A percentile compares a stretch with the other conserved stretches of the same genome.
Conservation (phyloP, 2,888 invertebrate genomes). For the Mythimna impura region DNA sequence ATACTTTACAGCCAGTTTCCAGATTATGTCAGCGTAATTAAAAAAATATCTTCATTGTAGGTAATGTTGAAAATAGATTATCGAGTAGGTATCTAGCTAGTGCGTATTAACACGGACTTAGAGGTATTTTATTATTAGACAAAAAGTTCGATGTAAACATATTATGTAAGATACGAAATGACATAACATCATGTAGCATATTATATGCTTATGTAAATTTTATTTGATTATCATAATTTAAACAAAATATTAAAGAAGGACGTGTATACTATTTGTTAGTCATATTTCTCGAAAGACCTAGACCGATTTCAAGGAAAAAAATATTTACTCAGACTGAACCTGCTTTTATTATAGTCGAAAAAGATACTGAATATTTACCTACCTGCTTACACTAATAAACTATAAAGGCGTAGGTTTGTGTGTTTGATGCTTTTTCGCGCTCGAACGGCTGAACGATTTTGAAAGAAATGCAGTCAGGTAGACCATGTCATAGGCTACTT, state of each 20-base stretch:
- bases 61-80: background rate
- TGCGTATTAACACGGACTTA: background rate
- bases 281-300: slow-evolving; percentile 20
- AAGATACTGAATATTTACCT: background rate
- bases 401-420: too few species aligned
- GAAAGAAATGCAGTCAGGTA: too few species aligned
- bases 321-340: background rate
- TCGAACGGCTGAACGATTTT: too few species aligned
- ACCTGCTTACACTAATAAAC: too few species aligned
- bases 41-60: slow-evolving; percentile 23
- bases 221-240: slow-evolving; percentile 36
- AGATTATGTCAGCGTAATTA: slow-evolving; percentile 27
- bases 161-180: slow-evolving; percentile 41
- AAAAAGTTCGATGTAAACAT: slow-evolving; percentile 41
- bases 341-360: background rate
- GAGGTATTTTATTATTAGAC: slow-evolving; percentile 27
- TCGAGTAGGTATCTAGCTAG: background rate
- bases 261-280: slow-evolving; percentile 9
- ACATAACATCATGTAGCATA: slow-evolving; percentile 9
- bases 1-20: slow-evolving; percentile 8
- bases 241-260: slow-evolving; percentile 12
- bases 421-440: too few species aligned
- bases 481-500: too few species aligned
- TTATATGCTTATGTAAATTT: slow-evolving; percentile 17
- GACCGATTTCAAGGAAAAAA: slow-evolving; percentile 11